Conservation (phyloP, 2,797 vertebrate species). For the Hydrophis major region DNA sequence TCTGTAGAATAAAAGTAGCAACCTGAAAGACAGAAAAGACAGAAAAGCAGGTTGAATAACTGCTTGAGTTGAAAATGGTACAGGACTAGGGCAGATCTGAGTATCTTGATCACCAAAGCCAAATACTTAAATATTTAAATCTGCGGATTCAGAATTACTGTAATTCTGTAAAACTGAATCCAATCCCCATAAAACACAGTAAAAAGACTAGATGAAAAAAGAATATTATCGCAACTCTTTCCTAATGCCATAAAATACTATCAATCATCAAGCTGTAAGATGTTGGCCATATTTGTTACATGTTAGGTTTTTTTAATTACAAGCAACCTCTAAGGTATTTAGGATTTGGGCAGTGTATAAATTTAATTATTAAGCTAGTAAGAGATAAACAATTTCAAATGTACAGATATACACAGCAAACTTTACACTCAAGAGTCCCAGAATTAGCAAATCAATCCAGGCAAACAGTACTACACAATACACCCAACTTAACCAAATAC, state of each 20-base stretch:
- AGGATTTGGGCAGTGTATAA: not conserved
- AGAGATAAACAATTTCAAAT: not conserved
- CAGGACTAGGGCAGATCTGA: not conserved
- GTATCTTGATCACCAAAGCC: slow-evolving; percentile 7
- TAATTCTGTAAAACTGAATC: not conserved
- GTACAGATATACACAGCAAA: not conserved
- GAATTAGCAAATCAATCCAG: not conserved
- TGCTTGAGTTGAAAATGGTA: not conserved
- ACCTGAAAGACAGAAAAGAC: slow-evolving; percentile 76
- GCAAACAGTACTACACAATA: not conserved
- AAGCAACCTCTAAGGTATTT: not conserved
- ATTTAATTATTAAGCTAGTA: not conserved
- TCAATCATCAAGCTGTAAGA: not conserved
- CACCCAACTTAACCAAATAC: not conserved
- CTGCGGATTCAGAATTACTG: not conserved
- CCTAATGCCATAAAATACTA: not conserved
- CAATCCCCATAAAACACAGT: not conserved
- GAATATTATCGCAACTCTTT: not conserved
- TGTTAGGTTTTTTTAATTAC: not conserved
- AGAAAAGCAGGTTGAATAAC: not conserved
- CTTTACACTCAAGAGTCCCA: not conserved
- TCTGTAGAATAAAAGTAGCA: slow-evolving; percentile 97
- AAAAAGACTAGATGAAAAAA: not conserved
- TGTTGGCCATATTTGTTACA: not conserved
- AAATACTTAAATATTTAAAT: not conserved